Evolutionary conservation across 2,797 vertebrate species (phyloP), one percentile per base, ranked within the genome.

Genomic region (Cephalopachus bancanus): DNA sequence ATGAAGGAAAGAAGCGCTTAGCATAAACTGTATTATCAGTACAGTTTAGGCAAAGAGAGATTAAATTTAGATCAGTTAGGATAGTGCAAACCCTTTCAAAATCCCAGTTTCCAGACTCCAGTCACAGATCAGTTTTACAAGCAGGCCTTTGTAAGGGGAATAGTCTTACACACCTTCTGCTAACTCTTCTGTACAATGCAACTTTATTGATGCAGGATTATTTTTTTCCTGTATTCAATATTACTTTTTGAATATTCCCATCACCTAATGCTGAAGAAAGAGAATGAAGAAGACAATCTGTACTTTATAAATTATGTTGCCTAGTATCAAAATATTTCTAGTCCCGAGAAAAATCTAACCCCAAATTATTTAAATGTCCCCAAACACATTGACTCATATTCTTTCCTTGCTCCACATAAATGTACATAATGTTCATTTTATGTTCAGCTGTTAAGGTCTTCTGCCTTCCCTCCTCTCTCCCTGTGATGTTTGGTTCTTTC

Each of bases 111-210:
- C 4, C 14, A 30, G 62, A 33, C 22, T 4, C 51, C 28, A 22
- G n/a, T 30, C 33, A 5, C 4, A n/a, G 6, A 28, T 7, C 28
- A 3, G 8, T 9, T 28, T 28, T 22, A 3, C 24, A 4, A 0
- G 4, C 15, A 53, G 15, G 1, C 16, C 11, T 59, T 5, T 15
- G 9, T 30, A 62, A 44, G 30, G 53, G 30, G 3, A 49, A 10
- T 3, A 7, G 10, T 30, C 62, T 37, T 30, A 44, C 19, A 74
- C 17, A 24, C 5, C 3, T 9, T 1, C 0, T 2, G 30, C 28
- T n/a, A 55, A 37, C 17, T 49, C n/a, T 59, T 33, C 26, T 62
- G 24, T 44, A 3, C 7, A 17, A 10, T 7, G 24, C 22, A 16
- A 5, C 51, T 60, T 69, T 59, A 71, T 93, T 19, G n/a, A 71